Percentiles rank a stretch among this genome's conserved stretches.
Evolutionary conservation across 2,797 vertebrate genomes (phyloP).

Genomic region (Typhlichthys eigenmanni): DNA sequence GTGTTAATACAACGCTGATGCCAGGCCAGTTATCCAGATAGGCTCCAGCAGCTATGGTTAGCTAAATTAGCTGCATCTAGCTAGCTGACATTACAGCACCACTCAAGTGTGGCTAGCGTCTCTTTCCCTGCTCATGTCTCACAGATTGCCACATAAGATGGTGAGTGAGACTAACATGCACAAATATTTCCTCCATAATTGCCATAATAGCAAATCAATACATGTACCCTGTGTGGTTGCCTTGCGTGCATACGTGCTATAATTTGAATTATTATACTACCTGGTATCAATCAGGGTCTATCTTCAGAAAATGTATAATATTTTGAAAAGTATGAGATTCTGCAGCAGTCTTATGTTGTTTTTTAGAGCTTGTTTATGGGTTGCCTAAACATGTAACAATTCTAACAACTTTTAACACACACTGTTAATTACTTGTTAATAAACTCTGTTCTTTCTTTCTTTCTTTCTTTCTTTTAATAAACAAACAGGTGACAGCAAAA

Average conservation of each 20-base stretch:
- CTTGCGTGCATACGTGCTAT: slow-evolving; percentile 11
- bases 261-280: no score
- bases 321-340: not conserved
- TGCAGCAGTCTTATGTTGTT: not conserved
- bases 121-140: slow-evolving; percentile 59
- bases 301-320: not conserved
- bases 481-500: slow-evolving; percentile 78
- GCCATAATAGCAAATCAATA: slow-evolving; percentile 5
- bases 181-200: slow-evolving; percentile 35
- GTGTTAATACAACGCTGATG: slow-evolving; percentile 9
- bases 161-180: slow-evolving; percentile 50
- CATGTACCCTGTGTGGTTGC: slow-evolving; percentile 6
- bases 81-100: slow-evolving; percentile 64
- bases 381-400: not conserved
- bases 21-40: slow-evolving; percentile 3
- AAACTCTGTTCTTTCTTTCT: slow-evolving; percentile 7
- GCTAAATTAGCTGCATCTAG: slow-evolving; percentile 49
- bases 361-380: not conserved
- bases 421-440: not conserved
- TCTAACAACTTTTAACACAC: no score
- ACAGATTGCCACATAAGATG: slow-evolving; percentile 51
- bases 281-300: no score
- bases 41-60: slow-evolving; percentile 25
- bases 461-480: slow-evolving; percentile 20
- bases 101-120: slow-evolving; percentile 41